Evolutionary conservation across 1,140 invertebrate genomes (phyloP).

Genomic region (Melipona quadrifasciata): DNA sequence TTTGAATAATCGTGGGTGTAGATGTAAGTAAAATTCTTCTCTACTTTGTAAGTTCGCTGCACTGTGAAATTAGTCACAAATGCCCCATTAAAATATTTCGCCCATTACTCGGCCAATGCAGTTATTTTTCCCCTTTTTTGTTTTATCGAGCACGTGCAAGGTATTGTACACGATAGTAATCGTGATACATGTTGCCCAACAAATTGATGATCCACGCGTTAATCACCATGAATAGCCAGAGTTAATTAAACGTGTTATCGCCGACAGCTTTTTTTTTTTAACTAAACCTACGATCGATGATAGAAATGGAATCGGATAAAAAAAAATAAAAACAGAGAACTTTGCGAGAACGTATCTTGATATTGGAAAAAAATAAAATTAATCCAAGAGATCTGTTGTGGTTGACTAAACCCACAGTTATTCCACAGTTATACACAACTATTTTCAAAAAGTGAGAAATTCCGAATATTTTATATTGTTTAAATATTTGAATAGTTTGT

Average conservation of each 20-base stretch:
- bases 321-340: neutral
- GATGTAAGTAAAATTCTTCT: neutral
- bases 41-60: neutral
- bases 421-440: neutral
- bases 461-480: neutral
- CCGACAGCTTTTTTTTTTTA: neutral
- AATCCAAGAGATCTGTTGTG: neutral
- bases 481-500: no score
- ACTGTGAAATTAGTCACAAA: neutral
- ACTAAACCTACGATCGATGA: neutral
- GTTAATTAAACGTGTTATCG: constrained; percentile 2
- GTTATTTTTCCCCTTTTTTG: neutral
- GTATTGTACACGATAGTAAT: neutral
- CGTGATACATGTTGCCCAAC: neutral
- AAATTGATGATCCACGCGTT: neutral
- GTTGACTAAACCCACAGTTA: neutral
- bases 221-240: neutral
- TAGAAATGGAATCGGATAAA: neutral
- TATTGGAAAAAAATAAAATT: neutral
- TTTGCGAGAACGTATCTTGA: neutral
- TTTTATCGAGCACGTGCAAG: neutral
- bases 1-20: neutral
- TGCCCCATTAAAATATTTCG: neutral
- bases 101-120: neutral
- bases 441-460: neutral